A percentile compares a stretch with the other conserved stretches of the same genome.
These are phyloP conservation scores for Chymomyza procnemis DNA, from an alignment of 2,888 invertebrate genomes.

Conservation along the genomic window DNA sequence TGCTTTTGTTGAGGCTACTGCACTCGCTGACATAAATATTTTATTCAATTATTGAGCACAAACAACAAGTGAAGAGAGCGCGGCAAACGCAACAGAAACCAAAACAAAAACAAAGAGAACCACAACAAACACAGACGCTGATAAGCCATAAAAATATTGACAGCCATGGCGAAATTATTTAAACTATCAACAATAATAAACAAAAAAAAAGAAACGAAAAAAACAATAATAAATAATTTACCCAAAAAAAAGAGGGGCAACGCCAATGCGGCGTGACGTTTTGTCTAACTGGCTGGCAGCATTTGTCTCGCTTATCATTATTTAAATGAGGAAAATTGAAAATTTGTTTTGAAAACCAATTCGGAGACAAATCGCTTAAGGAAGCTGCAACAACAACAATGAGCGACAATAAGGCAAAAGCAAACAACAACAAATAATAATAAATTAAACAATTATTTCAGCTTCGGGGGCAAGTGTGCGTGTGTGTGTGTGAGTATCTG, in stretches of 20 bases:
- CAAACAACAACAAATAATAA: slow-evolving; percentile 65
- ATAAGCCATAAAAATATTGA: slow-evolving; percentile 71
- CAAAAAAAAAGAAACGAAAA: not conserved
- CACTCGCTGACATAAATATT: slow-evolving; percentile 27
- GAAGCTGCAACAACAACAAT: not conserved
- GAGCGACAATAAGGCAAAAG: slow-evolving; percentile 16
- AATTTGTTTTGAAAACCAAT: slow-evolving; percentile 56
- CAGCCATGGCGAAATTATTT: slow-evolving; percentile 64
- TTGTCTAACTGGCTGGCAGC: slow-evolving; percentile 20
- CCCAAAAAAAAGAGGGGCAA: slow-evolving; percentile 9
- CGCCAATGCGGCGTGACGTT: not conserved
- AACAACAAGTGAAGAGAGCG: slow-evolving; percentile 4
- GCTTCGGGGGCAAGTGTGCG: slow-evolving; percentile 16
- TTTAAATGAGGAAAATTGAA: slow-evolving; percentile 36
- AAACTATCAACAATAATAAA: slow-evolving; percentile 37
- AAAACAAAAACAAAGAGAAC: not conserved
- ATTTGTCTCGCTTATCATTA: slow-evolving; percentile 2
- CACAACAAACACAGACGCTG: slow-evolving; percentile 28
- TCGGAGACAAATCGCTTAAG: slow-evolving; percentile 55
- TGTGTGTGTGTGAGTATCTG: slow-evolving; percentile 1
- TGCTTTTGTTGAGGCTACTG: not conserved
- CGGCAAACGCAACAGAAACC: not conserved
- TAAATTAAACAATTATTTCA: slow-evolving; percentile 72
- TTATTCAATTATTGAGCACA: slow-evolving; percentile 18
- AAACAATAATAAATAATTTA: not conserved